These are phyloP conservation scores for Ricordea florida DNA, from an alignment of 92 coral and sea anemone species.

Conservation along the genomic window DNA sequence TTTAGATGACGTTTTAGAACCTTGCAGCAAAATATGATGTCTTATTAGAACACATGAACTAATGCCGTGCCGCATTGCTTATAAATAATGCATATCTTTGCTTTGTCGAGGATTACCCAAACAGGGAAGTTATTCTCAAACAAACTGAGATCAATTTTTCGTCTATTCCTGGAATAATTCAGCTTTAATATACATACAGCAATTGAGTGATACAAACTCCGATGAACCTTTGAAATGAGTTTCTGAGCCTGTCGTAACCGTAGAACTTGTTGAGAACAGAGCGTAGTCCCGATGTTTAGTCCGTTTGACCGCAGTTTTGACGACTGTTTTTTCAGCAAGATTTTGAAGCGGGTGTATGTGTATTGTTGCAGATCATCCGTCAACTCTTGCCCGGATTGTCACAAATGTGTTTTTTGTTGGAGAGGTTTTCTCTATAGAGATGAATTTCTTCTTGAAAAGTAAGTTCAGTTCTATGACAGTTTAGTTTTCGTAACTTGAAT, in stretches of 20 bases:
- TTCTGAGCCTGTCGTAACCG: too few relatives aligned
- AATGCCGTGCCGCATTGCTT: neutral
- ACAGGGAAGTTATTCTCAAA: neutral
- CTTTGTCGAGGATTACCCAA: neutral
- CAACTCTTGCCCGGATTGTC: slow-evolving; percentile 2
- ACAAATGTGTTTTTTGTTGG: slow-evolving; percentile 23
- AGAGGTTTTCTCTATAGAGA: slow-evolving; percentile 24
- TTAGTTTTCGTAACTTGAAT: too few relatives aligned
- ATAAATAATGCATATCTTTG: slow-evolving; percentile 24
- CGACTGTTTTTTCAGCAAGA: neutral
- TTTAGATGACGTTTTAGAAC: too few relatives aligned
- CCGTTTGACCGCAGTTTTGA: too few relatives aligned
- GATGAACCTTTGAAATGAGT: too few relatives aligned
- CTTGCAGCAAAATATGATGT: too few relatives aligned
- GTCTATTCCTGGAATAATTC: too few relatives aligned
- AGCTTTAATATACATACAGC: too few relatives aligned
- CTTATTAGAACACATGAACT: too few relatives aligned
- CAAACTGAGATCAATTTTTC: neutral
- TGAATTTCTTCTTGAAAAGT: slow-evolving; percentile 46
- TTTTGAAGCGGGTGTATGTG: neutral
- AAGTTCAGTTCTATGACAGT: slow-evolving; percentile 16
- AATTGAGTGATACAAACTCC: too few relatives aligned
- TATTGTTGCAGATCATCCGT: neutral
- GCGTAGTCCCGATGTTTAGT: too few relatives aligned
- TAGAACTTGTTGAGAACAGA: too few relatives aligned